Evolutionary conservation across 2,113 vertebrate species (phyloP).

Genomic region (Xerus inauris): DNA sequence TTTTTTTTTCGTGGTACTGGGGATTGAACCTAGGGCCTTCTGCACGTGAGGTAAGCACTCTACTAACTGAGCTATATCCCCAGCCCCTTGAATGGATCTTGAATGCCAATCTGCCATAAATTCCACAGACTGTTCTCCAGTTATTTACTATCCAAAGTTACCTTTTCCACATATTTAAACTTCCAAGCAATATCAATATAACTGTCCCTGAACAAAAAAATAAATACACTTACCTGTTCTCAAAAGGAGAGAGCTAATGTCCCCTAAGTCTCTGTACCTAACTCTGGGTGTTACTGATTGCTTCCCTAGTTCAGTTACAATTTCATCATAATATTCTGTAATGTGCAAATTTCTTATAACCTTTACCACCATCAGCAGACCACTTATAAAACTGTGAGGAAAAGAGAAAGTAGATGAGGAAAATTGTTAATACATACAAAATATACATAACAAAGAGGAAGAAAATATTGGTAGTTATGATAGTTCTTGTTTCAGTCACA

Average conservation of each 20-base stretch:
- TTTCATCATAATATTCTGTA: neutral
- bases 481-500: neutral
- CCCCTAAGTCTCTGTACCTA: neutral
- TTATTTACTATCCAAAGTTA: neutral
- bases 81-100: neutral
- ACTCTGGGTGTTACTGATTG: neutral
- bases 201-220: neutral
- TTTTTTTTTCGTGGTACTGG: neutral
- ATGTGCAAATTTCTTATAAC: neutral
- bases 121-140: neutral
- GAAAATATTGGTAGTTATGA: neutral
- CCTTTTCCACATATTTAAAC: neutral
- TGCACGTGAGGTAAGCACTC: no score
- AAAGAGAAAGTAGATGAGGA: neutral
- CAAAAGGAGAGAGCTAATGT: neutral
- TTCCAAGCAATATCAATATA: neutral
- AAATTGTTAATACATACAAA: neutral
- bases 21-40: no score
- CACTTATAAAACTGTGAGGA: neutral
- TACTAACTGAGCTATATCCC: no score
- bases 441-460: neutral
- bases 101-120: neutral
- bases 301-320: neutral
- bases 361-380: neutral
- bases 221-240: neutral